Conservation (phyloP, 2,797 vertebrate genomes). For the Sarcophilus harrisii region DNA sequence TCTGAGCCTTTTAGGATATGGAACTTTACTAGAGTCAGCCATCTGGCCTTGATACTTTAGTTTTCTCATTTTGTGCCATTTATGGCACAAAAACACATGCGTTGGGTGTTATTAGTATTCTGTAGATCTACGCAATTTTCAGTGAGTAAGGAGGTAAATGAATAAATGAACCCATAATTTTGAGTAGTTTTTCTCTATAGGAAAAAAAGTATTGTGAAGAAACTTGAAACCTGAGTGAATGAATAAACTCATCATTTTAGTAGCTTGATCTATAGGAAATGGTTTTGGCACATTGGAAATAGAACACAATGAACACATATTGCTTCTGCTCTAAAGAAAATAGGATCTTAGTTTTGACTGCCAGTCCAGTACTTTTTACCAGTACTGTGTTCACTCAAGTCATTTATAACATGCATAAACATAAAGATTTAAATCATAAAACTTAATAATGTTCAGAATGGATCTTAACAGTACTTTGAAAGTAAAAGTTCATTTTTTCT, state of each 20-base stretch:
- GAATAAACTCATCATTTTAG: slow-evolving; percentile 14
- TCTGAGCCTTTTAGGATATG: background rate
- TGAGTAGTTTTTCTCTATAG: background rate
- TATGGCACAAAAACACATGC: background rate
- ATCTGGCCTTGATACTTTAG: background rate
- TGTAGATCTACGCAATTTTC: background rate
- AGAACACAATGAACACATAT: background rate
- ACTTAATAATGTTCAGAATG: slow-evolving; percentile 48
- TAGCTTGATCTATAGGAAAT: slow-evolving; percentile 23
- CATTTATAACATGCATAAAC: slow-evolving; percentile 14
- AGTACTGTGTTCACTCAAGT: slow-evolving; percentile 45
- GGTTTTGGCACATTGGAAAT: background rate
- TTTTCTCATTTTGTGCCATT: too few relatives aligned
- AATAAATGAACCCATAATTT: background rate
- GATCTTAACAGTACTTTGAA: slow-evolving; percentile 8
- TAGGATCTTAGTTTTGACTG: slow-evolving; percentile 2
- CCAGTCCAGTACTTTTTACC: slow-evolving; percentile 12
- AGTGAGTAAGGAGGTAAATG: background rate
- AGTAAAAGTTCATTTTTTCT: slow-evolving; percentile 4
- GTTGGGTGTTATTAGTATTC: background rate
- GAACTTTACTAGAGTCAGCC: background rate
- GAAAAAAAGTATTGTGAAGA: background rate
- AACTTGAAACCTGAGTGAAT: background rate
- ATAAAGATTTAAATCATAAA: slow-evolving; percentile 46
- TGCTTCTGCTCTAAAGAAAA: background rate